Evolutionary conservation across 2,888 invertebrate species (phyloP).

Genomic region (Amblyjoppa fuscipennis): DNA sequence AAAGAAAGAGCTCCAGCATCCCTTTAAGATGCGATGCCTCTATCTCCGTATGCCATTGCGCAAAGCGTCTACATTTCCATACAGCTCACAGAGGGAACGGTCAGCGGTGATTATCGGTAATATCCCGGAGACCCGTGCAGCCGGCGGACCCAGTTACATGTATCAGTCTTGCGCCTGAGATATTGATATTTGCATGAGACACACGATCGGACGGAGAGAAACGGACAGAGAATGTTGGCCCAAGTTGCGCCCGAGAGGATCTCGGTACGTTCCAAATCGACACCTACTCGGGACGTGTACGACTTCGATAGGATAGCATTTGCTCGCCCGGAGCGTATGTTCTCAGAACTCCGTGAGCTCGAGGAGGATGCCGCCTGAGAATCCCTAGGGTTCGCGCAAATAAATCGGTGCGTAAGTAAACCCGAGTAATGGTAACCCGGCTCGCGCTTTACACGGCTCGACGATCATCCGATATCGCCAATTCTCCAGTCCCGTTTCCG

Average conservation of each 20-base stretch:
- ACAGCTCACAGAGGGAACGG: neutral
- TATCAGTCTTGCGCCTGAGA: constrained; percentile 19
- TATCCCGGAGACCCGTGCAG: constrained; percentile 25
- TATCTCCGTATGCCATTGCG: neutral
- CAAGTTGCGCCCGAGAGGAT: constrained; percentile 63
- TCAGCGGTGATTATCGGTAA: constrained; percentile 28
- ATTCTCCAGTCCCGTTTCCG: constrained; percentile 18
- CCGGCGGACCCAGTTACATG: constrained; percentile 31
- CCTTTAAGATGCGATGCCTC: neutral
- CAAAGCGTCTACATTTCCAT: constrained; percentile 1
- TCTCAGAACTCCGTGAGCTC: neutral
- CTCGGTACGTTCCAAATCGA: constrained; percentile 65
- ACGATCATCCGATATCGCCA: constrained; percentile 30
- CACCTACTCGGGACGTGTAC: constrained; percentile 30
- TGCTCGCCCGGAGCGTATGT: constrained; percentile 21
- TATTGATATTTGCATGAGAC: constrained; percentile 49
- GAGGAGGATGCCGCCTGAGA: neutral
- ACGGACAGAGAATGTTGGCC: constrained; percentile 23
- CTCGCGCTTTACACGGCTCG: constrained; percentile 22
- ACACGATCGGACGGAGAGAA: constrained; percentile 17
- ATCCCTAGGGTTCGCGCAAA: constrained; percentile 48
- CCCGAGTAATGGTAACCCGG: constrained; percentile 53
- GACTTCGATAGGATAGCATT: constrained; percentile 8
- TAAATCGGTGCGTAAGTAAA: constrained; percentile 72
- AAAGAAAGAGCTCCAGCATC: too few relatives aligned